Percentiles rank a stretch among this genome's conserved stretches.
These are phyloP conservation scores for Lipophrys pholis DNA, from an alignment of 2,113 vertebrate species.

Conservation along the genomic window DNA sequence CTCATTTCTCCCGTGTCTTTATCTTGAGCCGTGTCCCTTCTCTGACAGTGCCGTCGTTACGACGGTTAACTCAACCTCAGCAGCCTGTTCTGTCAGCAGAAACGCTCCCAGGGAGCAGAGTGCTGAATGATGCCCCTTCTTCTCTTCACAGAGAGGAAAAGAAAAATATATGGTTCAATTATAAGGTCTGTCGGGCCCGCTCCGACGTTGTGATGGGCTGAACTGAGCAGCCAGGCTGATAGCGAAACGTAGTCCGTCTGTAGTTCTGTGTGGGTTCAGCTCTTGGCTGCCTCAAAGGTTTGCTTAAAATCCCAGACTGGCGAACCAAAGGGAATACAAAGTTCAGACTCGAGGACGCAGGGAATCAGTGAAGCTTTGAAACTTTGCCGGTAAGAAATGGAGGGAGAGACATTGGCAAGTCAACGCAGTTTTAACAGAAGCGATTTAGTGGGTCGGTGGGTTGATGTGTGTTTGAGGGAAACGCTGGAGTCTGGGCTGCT, in stretches of 20 bases:
- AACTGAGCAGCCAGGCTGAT: slow-evolving; percentile 23
- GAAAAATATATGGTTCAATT: slow-evolving; percentile 74
- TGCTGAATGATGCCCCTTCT: slow-evolving; percentile 49
- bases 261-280: neutral
- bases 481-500: slow-evolving; percentile 26
- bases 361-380: too few relatives aligned
- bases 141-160: slow-evolving; percentile 35
- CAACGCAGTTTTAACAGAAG: slow-evolving; percentile 53
- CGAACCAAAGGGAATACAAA: neutral
- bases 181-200: slow-evolving; percentile 55
- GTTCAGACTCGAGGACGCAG: too few relatives aligned
- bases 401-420: slow-evolving; percentile 32
- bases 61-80: slow-evolving; percentile 56
- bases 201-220: slow-evolving; percentile 57
- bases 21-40: slow-evolving; percentile 25
- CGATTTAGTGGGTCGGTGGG: slow-evolving; percentile 57
- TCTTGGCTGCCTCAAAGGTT: slow-evolving; percentile 5
- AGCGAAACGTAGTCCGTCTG: slow-evolving; percentile 31
- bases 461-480: slow-evolving; percentile 48
- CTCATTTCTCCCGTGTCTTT: slow-evolving; percentile 37
- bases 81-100: slow-evolving; percentile 65
- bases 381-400: slow-evolving; percentile 30
- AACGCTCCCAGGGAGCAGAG: slow-evolving; percentile 40
- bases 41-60: slow-evolving; percentile 46
- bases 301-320: slow-evolving; percentile 11